Conservation (phyloP, 2,888 invertebrate genomes). For the Dryococelus australis region DNA sequence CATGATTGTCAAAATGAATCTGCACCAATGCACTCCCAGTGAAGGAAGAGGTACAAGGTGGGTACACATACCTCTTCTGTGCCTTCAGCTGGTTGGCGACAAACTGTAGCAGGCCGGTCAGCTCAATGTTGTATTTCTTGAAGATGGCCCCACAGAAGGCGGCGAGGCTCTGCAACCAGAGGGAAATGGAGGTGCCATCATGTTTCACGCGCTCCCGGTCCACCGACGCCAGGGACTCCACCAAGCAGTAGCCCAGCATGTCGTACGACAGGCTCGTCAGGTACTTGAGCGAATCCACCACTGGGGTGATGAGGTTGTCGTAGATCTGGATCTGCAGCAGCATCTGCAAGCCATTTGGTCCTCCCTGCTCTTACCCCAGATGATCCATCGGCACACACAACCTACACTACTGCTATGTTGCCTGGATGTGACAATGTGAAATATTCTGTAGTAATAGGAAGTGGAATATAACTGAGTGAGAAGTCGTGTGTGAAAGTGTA, state of each 20-base stretch:
- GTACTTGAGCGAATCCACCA: slow-evolving; percentile 97
- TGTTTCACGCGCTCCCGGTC: slow-evolving; percentile 80
- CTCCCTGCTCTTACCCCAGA: background rate
- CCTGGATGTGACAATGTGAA: no score
- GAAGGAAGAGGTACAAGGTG: no score
- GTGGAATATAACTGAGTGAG: no score
- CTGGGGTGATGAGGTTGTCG: slow-evolving; percentile 93
- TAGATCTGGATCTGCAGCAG: slow-evolving; percentile 87
- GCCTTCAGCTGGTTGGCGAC: slow-evolving; percentile 96
- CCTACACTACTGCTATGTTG: no score
- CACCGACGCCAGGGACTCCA: slow-evolving; percentile 88
- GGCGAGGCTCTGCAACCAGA: slow-evolving; percentile 93
- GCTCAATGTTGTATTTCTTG: slow-evolving; percentile 96
- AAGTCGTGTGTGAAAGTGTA: no score
- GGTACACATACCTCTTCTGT: slow-evolving; percentile 79
- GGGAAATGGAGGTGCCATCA: slow-evolving; percentile 89
- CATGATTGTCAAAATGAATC: no score
- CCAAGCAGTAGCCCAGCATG: slow-evolving; percentile 92
- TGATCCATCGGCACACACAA: no score
- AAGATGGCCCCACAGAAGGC: slow-evolving; percentile 96
- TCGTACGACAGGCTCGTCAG: slow-evolving; percentile 95
- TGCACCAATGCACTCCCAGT: no score
- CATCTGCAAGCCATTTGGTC: slow-evolving; percentile 58
- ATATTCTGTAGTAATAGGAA: no score
- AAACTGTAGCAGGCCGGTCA: slow-evolving; percentile 94